phyloP scores from a whole-genome alignment of 2,113 vertebrate species.

The Saguinus midas region DNA sequence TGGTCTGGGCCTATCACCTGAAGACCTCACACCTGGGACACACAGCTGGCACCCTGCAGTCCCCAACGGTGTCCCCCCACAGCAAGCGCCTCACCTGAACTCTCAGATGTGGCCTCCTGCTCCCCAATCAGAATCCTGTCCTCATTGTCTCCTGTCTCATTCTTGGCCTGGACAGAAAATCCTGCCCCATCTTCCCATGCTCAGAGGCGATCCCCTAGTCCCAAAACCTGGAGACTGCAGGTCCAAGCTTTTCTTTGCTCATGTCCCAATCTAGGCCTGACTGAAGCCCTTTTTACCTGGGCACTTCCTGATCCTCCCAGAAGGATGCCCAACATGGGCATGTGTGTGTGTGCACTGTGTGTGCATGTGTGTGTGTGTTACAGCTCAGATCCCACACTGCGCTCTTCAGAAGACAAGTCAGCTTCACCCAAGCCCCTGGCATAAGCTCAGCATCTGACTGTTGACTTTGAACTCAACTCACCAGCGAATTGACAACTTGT shows the following conservation, averaged over 20 bases:
- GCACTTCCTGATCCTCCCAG: not conserved
- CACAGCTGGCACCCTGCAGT: not conserved
- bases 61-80: not conserved
- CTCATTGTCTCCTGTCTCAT: not conserved
- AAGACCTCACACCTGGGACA: not conserved
- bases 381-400: not conserved
- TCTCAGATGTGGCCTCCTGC: not conserved
- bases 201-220: no score
- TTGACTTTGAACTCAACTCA: no score
- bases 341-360: not conserved
- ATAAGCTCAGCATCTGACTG: not conserved
- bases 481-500: accelerated
- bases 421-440: not conserved
- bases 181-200: not conserved
- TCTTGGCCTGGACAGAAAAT: not conserved
- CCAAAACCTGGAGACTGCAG: not conserved
- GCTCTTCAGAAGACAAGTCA: not conserved
- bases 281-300: not conserved
- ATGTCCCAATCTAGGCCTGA: no score
- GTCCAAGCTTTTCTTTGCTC: not conserved
- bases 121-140: not conserved
- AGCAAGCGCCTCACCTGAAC: no score
- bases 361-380: not conserved
- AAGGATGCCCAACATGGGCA: not conserved
- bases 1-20: not conserved